These are phyloP conservation scores for Oostethus manadensis DNA, from an alignment of 2,113 vertebrate genomes.

Conservation along the genomic window DNA sequence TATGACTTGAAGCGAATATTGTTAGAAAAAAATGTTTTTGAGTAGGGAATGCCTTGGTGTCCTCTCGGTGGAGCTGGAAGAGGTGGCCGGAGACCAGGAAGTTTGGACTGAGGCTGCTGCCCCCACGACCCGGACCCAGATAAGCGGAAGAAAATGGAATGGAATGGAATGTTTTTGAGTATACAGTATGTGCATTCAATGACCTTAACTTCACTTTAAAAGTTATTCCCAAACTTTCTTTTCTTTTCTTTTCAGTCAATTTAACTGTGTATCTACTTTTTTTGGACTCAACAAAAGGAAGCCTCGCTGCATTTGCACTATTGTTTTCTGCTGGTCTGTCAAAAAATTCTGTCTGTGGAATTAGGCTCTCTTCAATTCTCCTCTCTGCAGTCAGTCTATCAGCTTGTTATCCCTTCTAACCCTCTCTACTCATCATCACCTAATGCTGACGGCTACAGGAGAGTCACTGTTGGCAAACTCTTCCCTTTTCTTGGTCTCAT, in stretches of 20 bases:
- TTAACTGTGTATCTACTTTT: constrained; percentile 33
- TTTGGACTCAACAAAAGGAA: constrained; percentile 50
- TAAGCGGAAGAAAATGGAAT: no score
- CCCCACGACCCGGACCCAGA: no score
- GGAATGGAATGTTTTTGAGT: background rate
- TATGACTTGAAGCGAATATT: no score
- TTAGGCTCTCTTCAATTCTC: constrained; percentile 64
- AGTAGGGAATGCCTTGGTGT: no score
- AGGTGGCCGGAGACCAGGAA: no score
- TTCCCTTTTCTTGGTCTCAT: constrained; percentile 28
- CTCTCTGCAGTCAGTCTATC: constrained; percentile 62
- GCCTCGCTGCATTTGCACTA: constrained; percentile 44
- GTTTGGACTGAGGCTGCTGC: no score
- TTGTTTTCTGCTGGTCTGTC: constrained; percentile 62
- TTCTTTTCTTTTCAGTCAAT: constrained; percentile 29
- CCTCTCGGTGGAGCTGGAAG: no score
- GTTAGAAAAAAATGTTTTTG: background rate
- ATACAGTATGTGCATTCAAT: background rate
- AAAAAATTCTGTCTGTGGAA: constrained; percentile 56
- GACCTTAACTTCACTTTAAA: constrained; percentile 13
- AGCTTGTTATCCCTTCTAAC: constrained; percentile 63
- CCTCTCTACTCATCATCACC: constrained; percentile 42
- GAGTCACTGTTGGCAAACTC: constrained; percentile 48
- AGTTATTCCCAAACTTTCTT: constrained; percentile 10
- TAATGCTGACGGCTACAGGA: constrained; percentile 45